These are phyloP conservation scores for Todus mexicanus DNA, from an alignment of 2,797 vertebrate genomes.

Conservation along the genomic window DNA sequence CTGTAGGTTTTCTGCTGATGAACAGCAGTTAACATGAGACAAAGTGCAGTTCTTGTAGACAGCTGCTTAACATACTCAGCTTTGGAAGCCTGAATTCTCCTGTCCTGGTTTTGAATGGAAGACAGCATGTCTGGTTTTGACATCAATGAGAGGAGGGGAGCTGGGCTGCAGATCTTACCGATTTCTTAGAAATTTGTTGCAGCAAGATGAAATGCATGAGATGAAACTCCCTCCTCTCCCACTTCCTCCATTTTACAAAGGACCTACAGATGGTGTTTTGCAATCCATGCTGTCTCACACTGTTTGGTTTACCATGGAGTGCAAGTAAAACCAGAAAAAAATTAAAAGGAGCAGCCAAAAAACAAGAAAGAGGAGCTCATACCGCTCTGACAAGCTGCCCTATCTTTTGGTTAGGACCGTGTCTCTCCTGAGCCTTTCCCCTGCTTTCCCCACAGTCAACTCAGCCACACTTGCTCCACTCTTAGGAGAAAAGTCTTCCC, in stretches of 20 bases:
- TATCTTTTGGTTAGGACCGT: not conserved
- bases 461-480: not conserved
- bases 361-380: not conserved
- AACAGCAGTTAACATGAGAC: not conserved
- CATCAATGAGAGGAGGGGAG: not conserved
- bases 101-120: not conserved
- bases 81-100: not conserved
- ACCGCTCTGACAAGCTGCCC: not conserved
- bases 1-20: not conserved
- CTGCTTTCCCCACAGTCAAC: not conserved
- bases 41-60: not conserved
- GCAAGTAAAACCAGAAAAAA: not conserved
- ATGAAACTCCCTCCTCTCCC: not conserved
- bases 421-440: not conserved
- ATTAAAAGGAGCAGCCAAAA: not conserved
- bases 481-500: not conserved
- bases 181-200: not conserved
- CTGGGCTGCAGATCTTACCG: not conserved
- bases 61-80: not conserved
- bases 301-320: not conserved
- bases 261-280: conserved; percentile 28
- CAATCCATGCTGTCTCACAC: conserved; percentile 20
- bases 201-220: not conserved
- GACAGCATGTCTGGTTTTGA: not conserved
- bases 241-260: conserved; percentile 36